Evolutionary conservation across 2,113 vertebrate genomes (phyloP).

Genomic region (Danionella cerebrum): DNA sequence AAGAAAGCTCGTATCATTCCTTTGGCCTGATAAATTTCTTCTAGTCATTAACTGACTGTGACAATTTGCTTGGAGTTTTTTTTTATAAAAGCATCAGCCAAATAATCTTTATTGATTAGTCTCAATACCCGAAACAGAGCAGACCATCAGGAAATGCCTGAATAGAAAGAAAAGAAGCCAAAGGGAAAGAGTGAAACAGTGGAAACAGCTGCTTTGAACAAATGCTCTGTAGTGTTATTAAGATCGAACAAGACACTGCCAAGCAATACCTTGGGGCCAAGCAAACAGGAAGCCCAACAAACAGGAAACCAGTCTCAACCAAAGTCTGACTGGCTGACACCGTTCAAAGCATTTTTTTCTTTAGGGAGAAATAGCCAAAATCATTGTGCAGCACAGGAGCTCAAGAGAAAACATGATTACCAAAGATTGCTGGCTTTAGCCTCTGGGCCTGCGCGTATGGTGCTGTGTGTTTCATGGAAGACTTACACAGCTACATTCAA

Average conservation of each 20-base stretch:
- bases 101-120: too few species aligned
- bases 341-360: background rate
- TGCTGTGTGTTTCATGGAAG: slow-evolving; percentile 15
- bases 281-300: slow-evolving; percentile 29
- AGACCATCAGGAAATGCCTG: slow-evolving; percentile 36
- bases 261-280: slow-evolving; percentile 14
- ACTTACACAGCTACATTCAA: slow-evolving; percentile 14
- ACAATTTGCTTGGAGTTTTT: too few species aligned
- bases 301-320: slow-evolving; percentile 19
- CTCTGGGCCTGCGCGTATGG: background rate
- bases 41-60: too few species aligned
- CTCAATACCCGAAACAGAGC: slow-evolving; percentile 23
- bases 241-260: slow-evolving; percentile 1
- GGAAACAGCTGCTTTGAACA: slow-evolving; percentile 31
- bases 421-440: slow-evolving; percentile 8
- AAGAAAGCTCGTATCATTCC: too few species aligned
- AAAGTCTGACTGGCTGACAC: slow-evolving; percentile 1
- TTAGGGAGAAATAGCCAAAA: background rate
- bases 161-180: slow-evolving; percentile 1
- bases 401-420: slow-evolving; percentile 24
- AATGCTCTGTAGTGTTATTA: slow-evolving; percentile 16
- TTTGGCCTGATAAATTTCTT: too few species aligned
- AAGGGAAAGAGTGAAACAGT: slow-evolving; percentile 9
- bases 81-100: too few species aligned
- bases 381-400: background rate